Conservation (phyloP, 2,797 vertebrate genomes). For the Artibeus lituratus region DNA sequence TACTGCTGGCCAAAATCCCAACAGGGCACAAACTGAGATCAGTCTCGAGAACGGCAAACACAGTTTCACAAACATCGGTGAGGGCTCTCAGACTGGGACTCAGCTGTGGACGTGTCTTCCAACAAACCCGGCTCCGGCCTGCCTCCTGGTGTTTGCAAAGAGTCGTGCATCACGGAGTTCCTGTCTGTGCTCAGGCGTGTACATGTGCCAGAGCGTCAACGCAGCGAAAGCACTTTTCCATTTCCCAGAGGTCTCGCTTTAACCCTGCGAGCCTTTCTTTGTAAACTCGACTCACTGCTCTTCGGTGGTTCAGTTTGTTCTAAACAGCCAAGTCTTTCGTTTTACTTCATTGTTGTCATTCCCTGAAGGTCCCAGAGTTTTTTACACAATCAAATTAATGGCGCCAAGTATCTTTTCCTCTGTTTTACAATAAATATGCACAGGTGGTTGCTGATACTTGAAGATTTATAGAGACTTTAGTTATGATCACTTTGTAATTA, state of each 20-base stretch:
- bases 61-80: not conserved
- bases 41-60: not conserved
- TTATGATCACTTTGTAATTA: not conserved
- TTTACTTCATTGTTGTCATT: not conserved
- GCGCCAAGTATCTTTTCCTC: not conserved
- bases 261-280: not conserved
- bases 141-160: not conserved
- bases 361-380: not conserved
- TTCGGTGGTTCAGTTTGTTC: no score
- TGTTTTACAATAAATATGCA: not conserved
- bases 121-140: not conserved
- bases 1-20: not conserved
- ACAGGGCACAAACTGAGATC: not conserved
- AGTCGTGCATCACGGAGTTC: not conserved
- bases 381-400: not conserved
- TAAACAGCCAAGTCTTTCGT: not conserved
- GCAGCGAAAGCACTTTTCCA: not conserved
- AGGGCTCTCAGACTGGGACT: not conserved
- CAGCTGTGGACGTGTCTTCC: not conserved
- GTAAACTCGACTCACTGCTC: no score
- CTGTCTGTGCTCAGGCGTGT: rapidly evolving
- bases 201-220: not conserved
- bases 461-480: not conserved
- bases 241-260: not conserved
- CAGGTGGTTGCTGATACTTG: not conserved